Evolutionary conservation across 2,113 vertebrate genomes (phyloP), one percentile per base, ranked within the genome.

Genomic region (Anoplopoma fimbria): DNA sequence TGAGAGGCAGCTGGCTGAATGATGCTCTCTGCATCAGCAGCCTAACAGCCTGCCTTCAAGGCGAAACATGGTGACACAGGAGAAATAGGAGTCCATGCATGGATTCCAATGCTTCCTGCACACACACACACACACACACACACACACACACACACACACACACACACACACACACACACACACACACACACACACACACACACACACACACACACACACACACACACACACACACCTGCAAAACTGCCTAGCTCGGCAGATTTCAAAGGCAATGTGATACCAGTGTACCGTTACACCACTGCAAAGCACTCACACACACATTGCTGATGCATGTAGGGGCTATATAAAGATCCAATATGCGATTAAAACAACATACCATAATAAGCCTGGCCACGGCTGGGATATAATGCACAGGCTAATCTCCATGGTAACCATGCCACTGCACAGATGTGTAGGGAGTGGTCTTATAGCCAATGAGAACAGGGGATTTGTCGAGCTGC

Each of bases 351-450:
- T 82, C n/a, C 12, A 38, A 51, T 40, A 70, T 12, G 60, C 7
- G 7, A 77, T 69, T 62, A 69, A 45, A 36, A 31, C 23, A 38
- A 57, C 51, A 87, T 25, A 74, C 63, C 29, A 64, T 67, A 55
- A 77, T 60, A 68, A 51, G 34, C 9, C 6, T 33, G 14, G 19
- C 33, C 36, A 75, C 65, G 12, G 36, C 27, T 6, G 14, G 21
- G 69, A 51, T 76, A 9, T 72, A 58, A 87, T 86, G 78, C 85
- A 90, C 36, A 71, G 47, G 79, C 64, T 74, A 8, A 79, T 94
- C 82, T 68, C 87, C 86, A 93, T 92, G 92, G 93, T 85, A 86
- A 93, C 92, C 62, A 38, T 73, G 76, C 17, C 19, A 79, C 36
- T 9, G 68, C 71, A 86, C 67, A 69, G 76, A 89, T 87, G 72